Evolutionary conservation across 2,797 vertebrate genomes (phyloP), one percentile per base, ranked within the genome.

Genomic region (Neomorphus geoffroyi): DNA sequence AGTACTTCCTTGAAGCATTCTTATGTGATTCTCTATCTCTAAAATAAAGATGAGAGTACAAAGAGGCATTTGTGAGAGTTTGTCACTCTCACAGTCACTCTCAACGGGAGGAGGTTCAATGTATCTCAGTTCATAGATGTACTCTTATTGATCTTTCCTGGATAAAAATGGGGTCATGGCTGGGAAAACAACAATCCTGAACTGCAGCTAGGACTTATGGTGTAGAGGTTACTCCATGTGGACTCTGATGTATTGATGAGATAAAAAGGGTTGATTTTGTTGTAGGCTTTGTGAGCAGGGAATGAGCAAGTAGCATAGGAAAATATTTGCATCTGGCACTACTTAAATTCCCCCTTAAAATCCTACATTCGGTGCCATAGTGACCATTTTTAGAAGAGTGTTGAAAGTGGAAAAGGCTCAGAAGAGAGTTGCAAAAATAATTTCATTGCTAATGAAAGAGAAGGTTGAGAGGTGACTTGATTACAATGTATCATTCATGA

Each of bases 401-500:
- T 73, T 19, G 23, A 74, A 95, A 85, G 22, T 71, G n/a, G 51
- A 91, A 35, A 82, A 57, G 33, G 58, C 41, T 93, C 65, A 71
- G 54, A 65, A 93, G 78, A 90, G 27, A 78, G 37, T 83, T 65
- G 33, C 23, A 93, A 78, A 96, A 88, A 86, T 88, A 88, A 80
- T 91, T 91, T 92, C 39, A 58, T 57, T 78, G n/a, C 27, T 93
- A 90, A 93, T 43, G 75, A 92, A 91, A 85, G 53, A 54, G 69
- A 77, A 80, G 65, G 65, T 74, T 85, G 69, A 93, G 45, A 80
- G 61, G 75, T 95, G 81, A 82, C 65, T 94, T 91, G 57, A 93
- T 95, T 74, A 83, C 21, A 50, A 33, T 86, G 33, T 83, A 71
- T 87, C 84, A 83, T 78, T 92, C 72, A 80, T 67, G 61, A 90